Evolutionary conservation across 2,113 vertebrate genomes (phyloP), one percentile per base, ranked within the genome.

Genomic region (Copsychus sechellarum): DNA sequence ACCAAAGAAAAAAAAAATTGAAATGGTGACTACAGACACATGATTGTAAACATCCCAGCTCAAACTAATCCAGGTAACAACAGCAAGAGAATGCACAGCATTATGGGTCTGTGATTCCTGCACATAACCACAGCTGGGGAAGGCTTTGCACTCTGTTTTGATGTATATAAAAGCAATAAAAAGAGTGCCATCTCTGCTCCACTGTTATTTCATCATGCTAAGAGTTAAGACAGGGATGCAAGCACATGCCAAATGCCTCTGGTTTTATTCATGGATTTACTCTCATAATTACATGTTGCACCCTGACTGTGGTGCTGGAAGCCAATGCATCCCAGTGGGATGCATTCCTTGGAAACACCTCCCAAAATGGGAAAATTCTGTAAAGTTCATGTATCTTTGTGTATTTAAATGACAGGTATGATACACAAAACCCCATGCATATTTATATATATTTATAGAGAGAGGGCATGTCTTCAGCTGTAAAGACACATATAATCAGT

Each of bases 321-420:
- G 90, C 53, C 74, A 76, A 5, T 7, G 22, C 25, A 90, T 34
- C 25, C 7, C 58, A 60, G 31, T 10, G 61, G 24, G 20, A n/a
- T n/a, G n/a, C n/a, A 69, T 33, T 53, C 23, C 65, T 76, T 65
- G 31, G 71, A 88, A 93, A 92, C 84, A 81, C 21, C 38, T 86
- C 95, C 78, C 65, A 93, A 67, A 96, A 76, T 85, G 90, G 92
- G 57, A 84, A 90, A 64, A 81, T n/a, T 71, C 65, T 78, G 15
- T 48, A 42, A 91, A 87, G 60, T 31, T 64, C 87, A 13, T 67
- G 11, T 38, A 13, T 84, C 87, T 65, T 57, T 90, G 65, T 79
- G 45, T 56, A 91, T 74, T 74, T 51, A 71, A 95, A 64, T 94
- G 95, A 88, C 81, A 94, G 61, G 51, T 65, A 84, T 5, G 21